A percentile compares a stretch with the other conserved stretches of the same genome.
Evolutionary conservation across 2,113 vertebrate genomes (phyloP).

Genomic region (Cololabis saira): DNA sequence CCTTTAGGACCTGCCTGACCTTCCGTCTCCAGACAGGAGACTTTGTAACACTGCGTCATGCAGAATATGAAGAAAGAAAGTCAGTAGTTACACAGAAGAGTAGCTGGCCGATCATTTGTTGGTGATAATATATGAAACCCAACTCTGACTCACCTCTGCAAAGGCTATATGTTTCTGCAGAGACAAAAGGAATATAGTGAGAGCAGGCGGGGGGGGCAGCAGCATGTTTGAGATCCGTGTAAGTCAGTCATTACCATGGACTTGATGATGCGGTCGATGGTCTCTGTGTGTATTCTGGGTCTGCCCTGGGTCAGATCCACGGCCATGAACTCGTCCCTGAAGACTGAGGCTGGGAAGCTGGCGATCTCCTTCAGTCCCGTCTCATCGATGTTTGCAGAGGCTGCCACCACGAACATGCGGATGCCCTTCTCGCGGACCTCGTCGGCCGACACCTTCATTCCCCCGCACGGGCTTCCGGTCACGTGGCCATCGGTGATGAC

Average conservation of each 20-base stretch:
- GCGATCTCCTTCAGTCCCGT: slow-evolving; percentile 88
- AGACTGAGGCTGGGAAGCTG: slow-evolving; percentile 86
- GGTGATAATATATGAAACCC: not conserved
- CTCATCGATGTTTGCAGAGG: slow-evolving; percentile 85
- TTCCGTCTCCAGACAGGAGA: slow-evolving; percentile 70
- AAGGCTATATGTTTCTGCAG: slow-evolving; percentile 75
- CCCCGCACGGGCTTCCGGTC: slow-evolving; percentile 88
- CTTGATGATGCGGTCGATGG: slow-evolving; percentile 89
- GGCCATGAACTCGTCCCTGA: slow-evolving; percentile 83
- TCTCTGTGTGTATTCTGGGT: slow-evolving; percentile 56
- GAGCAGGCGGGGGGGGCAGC: not conserved
- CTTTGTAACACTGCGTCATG: slow-evolving; percentile 73
- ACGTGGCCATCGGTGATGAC: slow-evolving; percentile 96
- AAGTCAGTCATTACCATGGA: slow-evolving; percentile 85
- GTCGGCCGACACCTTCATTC: slow-evolving; percentile 90
- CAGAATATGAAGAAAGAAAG: slow-evolving; percentile 9
- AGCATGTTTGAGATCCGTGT: not conserved
- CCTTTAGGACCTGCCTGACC: slow-evolving; percentile 75
- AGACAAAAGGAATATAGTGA: slow-evolving; percentile 44
- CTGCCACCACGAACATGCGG: slow-evolving; percentile 88
- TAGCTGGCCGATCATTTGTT: not conserved
- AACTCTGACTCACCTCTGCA: slow-evolving; percentile 62
- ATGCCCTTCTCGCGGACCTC: slow-evolving; percentile 85
- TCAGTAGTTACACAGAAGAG: slow-evolving; percentile 1
- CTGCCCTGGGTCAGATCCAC: slow-evolving; percentile 78